Conservation (phyloP, 2,797 vertebrate genomes). For the Cynodonichthys magdalenae region DNA sequence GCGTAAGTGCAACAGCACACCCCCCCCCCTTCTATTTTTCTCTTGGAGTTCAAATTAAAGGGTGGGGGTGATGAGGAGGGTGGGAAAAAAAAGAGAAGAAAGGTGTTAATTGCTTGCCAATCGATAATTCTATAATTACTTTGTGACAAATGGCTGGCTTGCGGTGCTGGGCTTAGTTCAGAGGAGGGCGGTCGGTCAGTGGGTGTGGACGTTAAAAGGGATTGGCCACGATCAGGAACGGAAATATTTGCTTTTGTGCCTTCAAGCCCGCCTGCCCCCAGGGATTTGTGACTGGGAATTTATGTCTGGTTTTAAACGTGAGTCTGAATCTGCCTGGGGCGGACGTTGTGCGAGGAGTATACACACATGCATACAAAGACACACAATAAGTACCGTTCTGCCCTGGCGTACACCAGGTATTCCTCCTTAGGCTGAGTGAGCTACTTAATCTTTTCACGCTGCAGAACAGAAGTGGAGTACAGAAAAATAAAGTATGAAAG, state of each 20-base stretch:
- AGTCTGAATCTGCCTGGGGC: slow-evolving; percentile 47
- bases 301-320: slow-evolving; percentile 80
- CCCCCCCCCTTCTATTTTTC: slow-evolving; percentile 57
- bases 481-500: slow-evolving; percentile 27
- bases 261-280: slow-evolving; percentile 72
- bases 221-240: slow-evolving; percentile 80
- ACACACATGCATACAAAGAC: slow-evolving; percentile 43
- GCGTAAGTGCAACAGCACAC: slow-evolving; percentile 74
- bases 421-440: slow-evolving; percentile 24
- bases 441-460: slow-evolving; percentile 32
- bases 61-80: slow-evolving; percentile 62
- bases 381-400: slow-evolving; percentile 30
- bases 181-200: slow-evolving; percentile 58
- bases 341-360: neutral
- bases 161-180: slow-evolving; percentile 70
- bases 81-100: slow-evolving; percentile 64
- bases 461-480: slow-evolving; percentile 36
- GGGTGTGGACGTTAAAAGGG: slow-evolving; percentile 76
- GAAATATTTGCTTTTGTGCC: slow-evolving; percentile 87
- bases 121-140: slow-evolving; percentile 90
- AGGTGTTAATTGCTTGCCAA: slow-evolving; percentile 86
- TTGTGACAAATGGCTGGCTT: slow-evolving; percentile 87
- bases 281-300: slow-evolving; percentile 82
- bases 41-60: slow-evolving; percentile 83
- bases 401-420: slow-evolving; percentile 23